A percentile compares a stretch with the other conserved stretches of the same genome.
These are phyloP conservation scores for Pampus argenteus DNA, from an alignment of 2,797 vertebrate genomes.

Conservation along the genomic window DNA sequence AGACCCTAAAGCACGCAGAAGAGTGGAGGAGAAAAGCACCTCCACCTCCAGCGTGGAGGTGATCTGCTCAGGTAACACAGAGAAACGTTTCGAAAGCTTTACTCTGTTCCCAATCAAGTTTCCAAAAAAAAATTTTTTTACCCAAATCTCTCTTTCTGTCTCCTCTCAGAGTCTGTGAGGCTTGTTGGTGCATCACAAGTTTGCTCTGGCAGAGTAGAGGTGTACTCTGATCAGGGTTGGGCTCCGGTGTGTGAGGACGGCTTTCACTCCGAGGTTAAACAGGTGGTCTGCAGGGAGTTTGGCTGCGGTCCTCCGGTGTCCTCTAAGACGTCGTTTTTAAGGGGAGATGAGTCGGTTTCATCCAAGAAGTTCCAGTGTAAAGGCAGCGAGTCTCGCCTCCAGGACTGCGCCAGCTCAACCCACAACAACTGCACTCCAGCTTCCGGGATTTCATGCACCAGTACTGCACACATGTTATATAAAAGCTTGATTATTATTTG, in stretches of 20 bases:
- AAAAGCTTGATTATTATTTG: too few species aligned
- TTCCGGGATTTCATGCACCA: neutral
- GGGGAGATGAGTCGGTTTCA: too few species aligned
- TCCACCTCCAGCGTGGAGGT: constrained; percentile 1
- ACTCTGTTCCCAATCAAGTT: neutral
- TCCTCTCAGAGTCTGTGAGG: constrained; percentile 23
- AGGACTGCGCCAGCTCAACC: constrained; percentile 19
- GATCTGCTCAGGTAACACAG: constrained; percentile 32
- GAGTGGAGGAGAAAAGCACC: neutral
- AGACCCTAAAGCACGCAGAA: neutral
- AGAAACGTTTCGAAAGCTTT: neutral
- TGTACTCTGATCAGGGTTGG: constrained; percentile 18
- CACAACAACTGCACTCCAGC: neutral
- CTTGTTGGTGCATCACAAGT: rapidly evolving
- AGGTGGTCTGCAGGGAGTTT: constrained; percentile 25
- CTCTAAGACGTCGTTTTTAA: rapidly evolving
- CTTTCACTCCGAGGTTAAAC: neutral
- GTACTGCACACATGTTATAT: constrained; percentile 17
- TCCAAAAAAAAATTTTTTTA: neutral
- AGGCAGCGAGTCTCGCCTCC: constrained; percentile 35
- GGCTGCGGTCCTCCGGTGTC: neutral
- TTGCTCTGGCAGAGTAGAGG: constrained; percentile 4
- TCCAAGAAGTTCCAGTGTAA: constrained; percentile 15
- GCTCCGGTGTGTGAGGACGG: constrained; percentile 5
- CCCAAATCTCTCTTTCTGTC: neutral